These are phyloP conservation scores for Drosophila robusta DNA, from an alignment of 2,888 invertebrate genomes.

Conservation along the genomic window DNA sequence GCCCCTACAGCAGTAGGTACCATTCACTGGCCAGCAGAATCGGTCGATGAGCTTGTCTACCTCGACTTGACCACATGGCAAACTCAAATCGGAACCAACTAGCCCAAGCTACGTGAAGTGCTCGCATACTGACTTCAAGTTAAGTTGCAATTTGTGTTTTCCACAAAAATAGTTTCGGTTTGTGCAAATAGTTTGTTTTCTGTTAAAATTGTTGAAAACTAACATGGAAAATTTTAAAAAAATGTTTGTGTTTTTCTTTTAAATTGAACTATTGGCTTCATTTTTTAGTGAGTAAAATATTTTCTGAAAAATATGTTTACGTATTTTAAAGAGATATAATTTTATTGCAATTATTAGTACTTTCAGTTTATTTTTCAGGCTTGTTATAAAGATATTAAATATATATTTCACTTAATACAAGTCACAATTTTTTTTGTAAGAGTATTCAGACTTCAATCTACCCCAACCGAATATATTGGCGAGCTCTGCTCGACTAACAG, in stretches of 20 bases:
- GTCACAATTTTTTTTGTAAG: not conserved
- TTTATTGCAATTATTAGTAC: no score
- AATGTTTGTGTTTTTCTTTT: not conserved
- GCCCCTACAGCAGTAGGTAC: not conserved
- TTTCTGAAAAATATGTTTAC: not conserved
- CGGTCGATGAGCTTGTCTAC: constrained; percentile 4
- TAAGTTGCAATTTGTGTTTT: not conserved
- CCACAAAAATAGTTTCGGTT: not conserved
- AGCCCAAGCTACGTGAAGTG: not conserved
- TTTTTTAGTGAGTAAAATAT: not conserved
- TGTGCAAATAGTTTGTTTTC: no score
- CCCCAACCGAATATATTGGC: constrained; percentile 5
- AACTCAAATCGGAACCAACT: constrained; percentile 11
- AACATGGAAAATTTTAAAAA: not conserved
- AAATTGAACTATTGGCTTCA: not conserved
- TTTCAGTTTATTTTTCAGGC: no score
- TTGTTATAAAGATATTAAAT: no score
- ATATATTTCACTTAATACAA: not conserved
- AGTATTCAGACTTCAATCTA: constrained; percentile 5
- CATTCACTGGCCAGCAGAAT: constrained; percentile 3
- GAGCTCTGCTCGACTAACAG: not conserved
- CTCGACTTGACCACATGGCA: constrained; percentile 9
- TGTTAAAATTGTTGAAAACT: not conserved
- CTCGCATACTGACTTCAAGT: constrained; percentile 5
- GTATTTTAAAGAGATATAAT: no score